Base-by-base conservation (phyloP, 2,888 invertebrate species). In the Teleiodes luculella region DNA sequence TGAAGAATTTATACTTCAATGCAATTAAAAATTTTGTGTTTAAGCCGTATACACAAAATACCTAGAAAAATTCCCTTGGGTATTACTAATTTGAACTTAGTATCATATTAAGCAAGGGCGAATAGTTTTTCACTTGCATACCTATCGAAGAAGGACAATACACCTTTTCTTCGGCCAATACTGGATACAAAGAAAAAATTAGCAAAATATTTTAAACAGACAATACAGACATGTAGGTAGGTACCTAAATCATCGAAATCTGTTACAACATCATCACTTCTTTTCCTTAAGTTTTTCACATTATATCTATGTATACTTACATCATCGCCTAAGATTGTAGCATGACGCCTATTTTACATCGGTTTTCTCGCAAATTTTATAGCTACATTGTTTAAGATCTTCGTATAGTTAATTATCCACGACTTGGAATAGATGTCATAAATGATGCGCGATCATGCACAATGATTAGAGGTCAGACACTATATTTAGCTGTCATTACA, bases 381-480 rank as follows among this genome's bases (percentile, higher is more conserved):
- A 70, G 59, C 62, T 60, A 62, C 60, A 71, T 73, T 72, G 78
- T 72, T 53, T 63, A 54, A 61, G 59, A 56, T 64, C 60, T 59
- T 57, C 55, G 62, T 50, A 70, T 64, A 65, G 61, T 69, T 75
- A 68, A 74, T 73, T 68, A 68, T 61, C 65, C 57, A 67, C 57
- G 59, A 63, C 65, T 60, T 58, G 56, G 61, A 61, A 58, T 66
- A 72, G 71, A 72, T 75, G 69, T 70, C 69, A 67, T 63, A 64
- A 65, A 64, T 71, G 50, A 70, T 66, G 61, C 60, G 64, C 68
- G 68, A 65, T 62, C 62, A 68, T 55, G 59, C 54, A 67, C 61
- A 52, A 62, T 16, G 30, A 63, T 63, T 67, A 65, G 59, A 58
- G 16, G 57, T 54, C 54, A 54, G 48, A 54, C 43, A 16, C 36